Percentiles rank a stretch among this genome's conserved stretches.
phyloP scores from a whole-genome alignment of 2,797 vertebrate species.

The Sebastes jordani region DNA sequence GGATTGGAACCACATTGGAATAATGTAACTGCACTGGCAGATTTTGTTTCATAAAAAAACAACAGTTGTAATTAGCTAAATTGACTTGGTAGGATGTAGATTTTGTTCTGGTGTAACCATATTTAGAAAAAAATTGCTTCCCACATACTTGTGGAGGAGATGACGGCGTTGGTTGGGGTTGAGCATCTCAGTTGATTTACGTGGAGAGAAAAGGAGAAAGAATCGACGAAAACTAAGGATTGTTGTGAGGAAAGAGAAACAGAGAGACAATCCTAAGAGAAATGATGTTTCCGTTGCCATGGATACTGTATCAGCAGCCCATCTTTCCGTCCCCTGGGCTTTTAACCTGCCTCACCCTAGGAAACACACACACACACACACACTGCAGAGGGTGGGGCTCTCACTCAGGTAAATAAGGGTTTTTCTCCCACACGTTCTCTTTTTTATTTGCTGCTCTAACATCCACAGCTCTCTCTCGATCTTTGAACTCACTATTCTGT shows the following conservation, averaged over 20 bases:
- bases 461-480: not conserved
- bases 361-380: conserved; percentile 10
- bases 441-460: not conserved
- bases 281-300: conserved; percentile 33
- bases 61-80: not conserved
- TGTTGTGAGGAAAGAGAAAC: not conserved
- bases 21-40: not conserved
- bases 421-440: not conserved
- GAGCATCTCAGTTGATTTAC: not conserved
- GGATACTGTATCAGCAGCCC: conserved; percentile 34
- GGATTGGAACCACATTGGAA: not conserved
- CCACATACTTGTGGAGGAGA: not conserved
- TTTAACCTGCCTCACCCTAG: conserved; percentile 38
- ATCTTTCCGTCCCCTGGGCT: conserved; percentile 4
- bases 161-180: not conserved
- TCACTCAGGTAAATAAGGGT: not conserved
- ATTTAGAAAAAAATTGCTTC: not conserved
- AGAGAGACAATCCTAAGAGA: conserved; percentile 2
- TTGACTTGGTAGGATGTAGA: not conserved
- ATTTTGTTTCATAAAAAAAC: not conserved
- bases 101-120: not conserved
- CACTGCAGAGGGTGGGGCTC: conserved; percentile 17
- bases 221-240: not conserved
- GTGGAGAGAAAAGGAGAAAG: not conserved
- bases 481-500: not conserved